Evolutionary conservation across 2,797 vertebrate genomes (phyloP), one percentile per base, ranked within the genome.

Genomic region (Hirundo rustica): DNA sequence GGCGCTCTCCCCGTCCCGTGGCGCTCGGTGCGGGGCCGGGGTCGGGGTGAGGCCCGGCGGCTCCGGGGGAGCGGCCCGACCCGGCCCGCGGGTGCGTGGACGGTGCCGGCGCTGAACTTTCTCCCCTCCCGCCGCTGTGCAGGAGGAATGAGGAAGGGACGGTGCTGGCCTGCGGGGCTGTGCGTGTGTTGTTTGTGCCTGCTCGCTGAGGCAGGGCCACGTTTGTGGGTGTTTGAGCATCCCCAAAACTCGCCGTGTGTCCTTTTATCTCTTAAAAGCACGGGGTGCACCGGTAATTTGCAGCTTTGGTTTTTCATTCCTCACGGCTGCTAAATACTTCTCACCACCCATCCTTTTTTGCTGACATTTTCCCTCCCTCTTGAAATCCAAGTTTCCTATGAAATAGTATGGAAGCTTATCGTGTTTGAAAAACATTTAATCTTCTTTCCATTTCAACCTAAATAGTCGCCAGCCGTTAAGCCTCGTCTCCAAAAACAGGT

Each of bases 141-240:
- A 0, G 68, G 45, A 80, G 85, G 92, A 91, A 87, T 36, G 93
- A 91, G 93, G 95, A 89, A 88, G 88, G 90, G 72, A 74, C 55
- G 34, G 71, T 22, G 70, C 70, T 64, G 67, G 83, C 73, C 80
- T 48, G 75, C 47, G 34, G 54, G 14, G 88, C 42, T 13, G 9
- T 16, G 50, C 26, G 40, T 11, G 34, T 16, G 42, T n/a, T 38
- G 55, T 27, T 55, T 71, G 50, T n/a, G 48, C 10, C 36, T 10
- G 13, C n/a, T 30, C 3, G 40, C 51, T 29, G 42, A 30, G 32
- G 50, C 8, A 18, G 75, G 60, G 58, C 57, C 25, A 40, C 26
- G 7, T 13, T 20, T 8, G 36, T 10, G 2, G 30, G n/a, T 18
- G 60, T 58, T 62, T 27, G 12, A 15, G 86, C 34, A 25, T 38